Base-by-base conservation (phyloP, 2,113 vertebrate species). In the Mus pahari region DNA sequence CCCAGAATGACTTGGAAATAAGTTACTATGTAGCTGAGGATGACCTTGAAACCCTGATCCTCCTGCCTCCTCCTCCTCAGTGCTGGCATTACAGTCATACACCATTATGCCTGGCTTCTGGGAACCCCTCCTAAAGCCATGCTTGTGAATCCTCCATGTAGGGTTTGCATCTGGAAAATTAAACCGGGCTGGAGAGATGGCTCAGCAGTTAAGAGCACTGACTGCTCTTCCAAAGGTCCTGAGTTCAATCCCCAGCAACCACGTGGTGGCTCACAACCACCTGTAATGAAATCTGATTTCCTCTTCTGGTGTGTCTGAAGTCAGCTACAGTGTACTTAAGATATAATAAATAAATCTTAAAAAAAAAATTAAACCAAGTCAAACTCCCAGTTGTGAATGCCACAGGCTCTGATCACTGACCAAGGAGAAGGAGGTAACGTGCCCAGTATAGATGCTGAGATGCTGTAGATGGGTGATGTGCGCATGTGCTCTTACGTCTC, bases 401-500 rank as follows among this genome's bases (percentile, higher is more conserved):
- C 55, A 33, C 42, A 2, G 1, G 36, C 68, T 78, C 55, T 45
- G 71, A 60, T 36, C 22, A 5, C 19, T 66, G 60, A 68, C 20
- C 13, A 45, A 10, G 33, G 14, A 77, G 74, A 5, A 66, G 75
- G 53, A 83, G 77, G 20, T 1, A 4, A 9, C 3, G 6, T 0
- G 1, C 12, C 45, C 14, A 3, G 6, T 73, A 9, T 50, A 33
- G 5, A 26, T 4, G 9, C 7, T 26, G 8, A 94, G 28, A 39
- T n/a, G 53, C 62, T 17, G 22, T 58, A 31, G 42, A 7, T 66
- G 10, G 45, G 24, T 16, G 1, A 39, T 17, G 9, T 2, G 26
- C 13, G 48, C 26, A 17, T 14, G 48, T 0, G 0, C 31, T 24
- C 17, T 82, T 26, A 11, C 3, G 3, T 0, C 0, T 31, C 71